Evolutionary conservation across 2,888 invertebrate species (phyloP), one percentile per base, ranked within the genome.

Genomic region (Endotricha flammealis): DNA sequence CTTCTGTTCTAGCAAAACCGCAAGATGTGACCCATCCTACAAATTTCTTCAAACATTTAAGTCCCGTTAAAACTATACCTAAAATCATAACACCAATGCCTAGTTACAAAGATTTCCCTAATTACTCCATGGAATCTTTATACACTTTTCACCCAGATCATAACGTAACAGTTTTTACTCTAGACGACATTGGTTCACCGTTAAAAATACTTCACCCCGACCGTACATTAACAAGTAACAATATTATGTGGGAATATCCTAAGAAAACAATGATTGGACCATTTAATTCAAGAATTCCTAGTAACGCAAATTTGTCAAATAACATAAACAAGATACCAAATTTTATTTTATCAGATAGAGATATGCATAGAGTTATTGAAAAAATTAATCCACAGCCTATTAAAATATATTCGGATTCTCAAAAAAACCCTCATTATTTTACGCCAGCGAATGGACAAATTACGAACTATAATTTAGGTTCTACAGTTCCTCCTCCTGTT

Each of bases 161-260:
- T 16, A 78, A 78, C 42, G 61, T 71, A 4, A 75, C 76, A 8
- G 60, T 64, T 16, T 74, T 71, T 32, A 66, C 65, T 29, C 44
- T 64, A 22, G 60, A 65, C 8, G 68, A 72, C 36, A 36, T 55
- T 14, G 60, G 60, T 17, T 41, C 56, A 29, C 65, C 65, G 11
- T 60, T 69, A 9, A 68, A 74, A 60, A 60, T 53, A 7, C 59
- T 68, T 34, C 55, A 64, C 5, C 48, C 66, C 2, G 63, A 64
- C 41, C 50, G 53, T 16, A 46, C 64, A 10, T 28, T 64, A 10
- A 25, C 55, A 0, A 47, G 33, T 14, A 37, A 41, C 16, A 40
- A 46, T 20, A 41, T 48, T 24, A 47, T 51, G 30, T 64, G 56
- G 53, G 41, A 53, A 11, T 35, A n/a, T 31, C 5, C 22, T 5